Conservation (phyloP, 2,888 invertebrate species). For the Pachliopta kotzebuea region DNA sequence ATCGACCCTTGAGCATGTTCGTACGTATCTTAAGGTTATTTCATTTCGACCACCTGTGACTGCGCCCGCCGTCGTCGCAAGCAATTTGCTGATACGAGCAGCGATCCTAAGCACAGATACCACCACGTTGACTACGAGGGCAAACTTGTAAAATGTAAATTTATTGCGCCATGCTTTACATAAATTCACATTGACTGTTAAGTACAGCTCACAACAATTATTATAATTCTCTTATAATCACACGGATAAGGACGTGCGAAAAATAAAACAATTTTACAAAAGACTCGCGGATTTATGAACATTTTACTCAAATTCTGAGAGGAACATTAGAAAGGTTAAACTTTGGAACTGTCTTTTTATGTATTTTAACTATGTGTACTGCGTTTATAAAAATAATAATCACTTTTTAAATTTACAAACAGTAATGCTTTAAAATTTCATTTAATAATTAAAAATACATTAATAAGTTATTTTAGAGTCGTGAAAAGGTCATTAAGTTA, state of each 20-base stretch:
- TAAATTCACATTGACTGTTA: conserved; percentile 74
- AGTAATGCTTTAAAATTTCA: conserved; percentile 24
- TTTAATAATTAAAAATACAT: conserved; percentile 35
- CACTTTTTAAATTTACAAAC: background rate
- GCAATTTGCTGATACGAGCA: conserved; percentile 60
- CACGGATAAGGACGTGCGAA: conserved; percentile 77
- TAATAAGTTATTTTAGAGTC: conserved; percentile 38
- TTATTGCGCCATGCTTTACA: conserved; percentile 77
- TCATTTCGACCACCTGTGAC: conserved; percentile 32
- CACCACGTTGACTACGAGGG: conserved; percentile 56
- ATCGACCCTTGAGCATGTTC: no score
- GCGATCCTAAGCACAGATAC: conserved; percentile 74
- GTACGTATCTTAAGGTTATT: conserved; percentile 3
- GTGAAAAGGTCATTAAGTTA: conserved; percentile 68
- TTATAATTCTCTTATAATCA: conserved; percentile 71
- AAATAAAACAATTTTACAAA: conserved; percentile 58
- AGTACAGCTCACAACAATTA: conserved; percentile 74
- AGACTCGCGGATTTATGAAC: conserved; percentile 63
- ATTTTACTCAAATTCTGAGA: conserved; percentile 52
- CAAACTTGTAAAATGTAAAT: conserved; percentile 77
- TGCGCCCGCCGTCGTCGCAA: conserved; percentile 44
- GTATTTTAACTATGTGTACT: background rate
- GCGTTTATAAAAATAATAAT: background rate
- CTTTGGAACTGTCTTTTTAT: background rate
- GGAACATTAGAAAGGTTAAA: background rate